Conservation (phyloP, 2,888 invertebrate genomes). For the Thymelicus sylvestris region DNA sequence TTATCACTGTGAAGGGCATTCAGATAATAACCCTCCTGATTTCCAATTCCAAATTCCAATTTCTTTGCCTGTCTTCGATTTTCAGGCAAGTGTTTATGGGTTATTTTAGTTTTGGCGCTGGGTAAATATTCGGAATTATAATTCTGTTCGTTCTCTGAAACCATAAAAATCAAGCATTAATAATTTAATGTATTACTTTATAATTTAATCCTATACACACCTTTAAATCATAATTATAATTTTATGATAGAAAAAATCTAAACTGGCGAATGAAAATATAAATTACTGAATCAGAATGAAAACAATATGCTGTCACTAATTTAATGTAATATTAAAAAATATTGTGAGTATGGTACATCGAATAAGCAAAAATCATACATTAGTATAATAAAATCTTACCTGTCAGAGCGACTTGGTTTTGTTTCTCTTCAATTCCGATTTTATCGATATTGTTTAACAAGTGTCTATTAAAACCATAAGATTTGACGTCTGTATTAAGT, state of each 20-base stretch:
- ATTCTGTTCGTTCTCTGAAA: background rate
- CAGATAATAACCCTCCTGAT: background rate
- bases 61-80: constrained; percentile 22
- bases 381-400: background rate
- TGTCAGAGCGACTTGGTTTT: background rate
- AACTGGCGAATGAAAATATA: too few relatives aligned
- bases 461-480: constrained; percentile 14
- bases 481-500: background rate
- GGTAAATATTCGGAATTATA: background rate
- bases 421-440: background rate
- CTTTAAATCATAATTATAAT: too few relatives aligned
- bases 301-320: too few relatives aligned
- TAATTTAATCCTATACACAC: too few relatives aligned
- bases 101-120: background rate
- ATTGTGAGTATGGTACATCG: too few relatives aligned
- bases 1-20: background rate
- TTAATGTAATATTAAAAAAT: too few relatives aligned
- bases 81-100: background rate
- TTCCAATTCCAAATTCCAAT: constrained; percentile 1
- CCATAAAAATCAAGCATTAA: background rate
- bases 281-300: too few relatives aligned
- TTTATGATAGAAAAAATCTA: too few relatives aligned
- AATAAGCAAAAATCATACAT: too few relatives aligned
- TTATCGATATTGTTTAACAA: constrained; percentile 9
- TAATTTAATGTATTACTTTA: background rate